Evolutionary conservation across 2,888 invertebrate genomes (phyloP).

Genomic region (Camptogramma bilineatum): DNA sequence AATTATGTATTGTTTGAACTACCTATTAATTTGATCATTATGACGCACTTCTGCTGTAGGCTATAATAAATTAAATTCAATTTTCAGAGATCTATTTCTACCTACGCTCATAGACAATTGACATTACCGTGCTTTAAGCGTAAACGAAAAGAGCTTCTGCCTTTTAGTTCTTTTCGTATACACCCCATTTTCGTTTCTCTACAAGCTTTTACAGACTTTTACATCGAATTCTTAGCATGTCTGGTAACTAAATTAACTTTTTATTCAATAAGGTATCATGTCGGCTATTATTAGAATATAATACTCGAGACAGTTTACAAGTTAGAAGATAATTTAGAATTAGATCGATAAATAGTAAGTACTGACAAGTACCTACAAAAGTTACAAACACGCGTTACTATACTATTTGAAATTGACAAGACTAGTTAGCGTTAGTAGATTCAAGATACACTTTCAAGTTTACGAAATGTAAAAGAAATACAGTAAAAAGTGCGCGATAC

Average conservation of each 20-base stretch:
- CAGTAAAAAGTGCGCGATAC: background rate
- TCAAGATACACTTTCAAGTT: background rate
- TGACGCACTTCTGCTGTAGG: background rate
- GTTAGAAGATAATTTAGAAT: background rate
- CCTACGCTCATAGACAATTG: background rate
- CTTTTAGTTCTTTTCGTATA: no score
- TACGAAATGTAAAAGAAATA: background rate
- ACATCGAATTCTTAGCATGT: background rate
- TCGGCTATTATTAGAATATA: background rate
- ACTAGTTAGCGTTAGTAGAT: background rate
- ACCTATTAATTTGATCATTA: background rate
- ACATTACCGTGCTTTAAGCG: background rate
- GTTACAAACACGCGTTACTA: background rate
- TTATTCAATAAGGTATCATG: background rate
- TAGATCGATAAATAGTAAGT: background rate
- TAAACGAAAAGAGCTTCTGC: background rate
- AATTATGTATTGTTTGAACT: background rate
- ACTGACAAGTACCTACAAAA: background rate
- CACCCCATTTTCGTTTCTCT: no score
- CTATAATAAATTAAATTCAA: background rate
- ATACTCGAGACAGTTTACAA: background rate
- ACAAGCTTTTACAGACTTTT: background rate
- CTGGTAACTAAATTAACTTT: background rate
- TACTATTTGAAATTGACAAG: conserved; percentile 1
- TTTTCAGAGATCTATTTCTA: background rate